phyloP scores from a whole-genome alignment of 2,888 invertebrate species.

The Sthenelais limicola region DNA sequence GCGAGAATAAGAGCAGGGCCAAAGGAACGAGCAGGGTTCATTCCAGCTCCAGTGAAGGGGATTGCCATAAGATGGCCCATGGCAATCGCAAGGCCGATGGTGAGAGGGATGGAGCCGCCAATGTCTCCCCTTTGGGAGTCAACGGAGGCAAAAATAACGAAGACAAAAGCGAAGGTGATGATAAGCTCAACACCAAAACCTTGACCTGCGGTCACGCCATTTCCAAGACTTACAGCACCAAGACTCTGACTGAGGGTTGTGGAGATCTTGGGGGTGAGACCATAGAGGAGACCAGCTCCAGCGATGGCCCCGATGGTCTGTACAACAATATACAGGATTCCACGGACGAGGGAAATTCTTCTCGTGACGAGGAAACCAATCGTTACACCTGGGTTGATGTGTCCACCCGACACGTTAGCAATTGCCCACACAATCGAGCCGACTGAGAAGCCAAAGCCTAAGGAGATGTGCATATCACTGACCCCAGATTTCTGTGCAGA shows the following conservation, averaged over 20 bases:
- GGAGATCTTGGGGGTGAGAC: too few species aligned
- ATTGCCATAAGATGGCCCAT: conserved; percentile 56
- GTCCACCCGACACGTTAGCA: conserved; percentile 91
- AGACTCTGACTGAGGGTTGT: too few species aligned
- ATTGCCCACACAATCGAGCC: conserved; percentile 87
- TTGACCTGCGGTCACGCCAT: conserved; percentile 39
- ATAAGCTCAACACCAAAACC: conserved; percentile 52
- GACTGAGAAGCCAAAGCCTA: conserved; percentile 90
- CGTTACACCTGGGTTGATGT: conserved; percentile 94
- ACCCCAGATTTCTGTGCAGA: conserved; percentile 69
- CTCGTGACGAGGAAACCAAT: conserved; percentile 87
- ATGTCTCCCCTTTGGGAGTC: conserved; percentile 53
- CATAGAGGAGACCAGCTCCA: conserved; percentile 67
- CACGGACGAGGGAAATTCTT: conserved; percentile 83
- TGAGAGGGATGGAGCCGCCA: conserved; percentile 55
- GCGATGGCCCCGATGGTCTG: conserved; percentile 85
- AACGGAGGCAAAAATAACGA: conserved; percentile 54
- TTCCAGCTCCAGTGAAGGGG: too few species aligned
- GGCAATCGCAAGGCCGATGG: conserved; percentile 56
- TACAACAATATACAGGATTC: conserved; percentile 83
- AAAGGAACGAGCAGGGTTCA: too few species aligned
- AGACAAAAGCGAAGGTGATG: conserved; percentile 58
- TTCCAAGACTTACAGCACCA: conserved; percentile 27
- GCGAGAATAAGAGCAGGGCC: too few species aligned
- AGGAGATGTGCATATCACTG: conserved; percentile 78